Base-by-base conservation (phyloP, 2,113 vertebrate genomes). In the Quiscalus mexicanus region DNA sequence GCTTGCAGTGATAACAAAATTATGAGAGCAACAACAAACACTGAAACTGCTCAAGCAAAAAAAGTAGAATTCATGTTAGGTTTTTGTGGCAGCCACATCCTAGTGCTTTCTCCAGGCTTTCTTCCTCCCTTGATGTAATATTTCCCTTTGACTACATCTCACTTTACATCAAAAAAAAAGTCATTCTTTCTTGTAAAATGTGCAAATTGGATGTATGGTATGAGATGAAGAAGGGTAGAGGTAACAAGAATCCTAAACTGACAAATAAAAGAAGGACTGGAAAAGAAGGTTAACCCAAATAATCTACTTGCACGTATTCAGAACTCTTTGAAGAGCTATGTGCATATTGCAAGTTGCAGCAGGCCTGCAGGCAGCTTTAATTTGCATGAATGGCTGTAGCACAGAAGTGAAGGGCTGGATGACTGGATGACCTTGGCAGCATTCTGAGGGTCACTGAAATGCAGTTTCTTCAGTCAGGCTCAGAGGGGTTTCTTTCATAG, bases 331-430 rank as follows among this genome's bases (percentile, higher is more conserved):
- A 95, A 95, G 80, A 95, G 75, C 55, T 56, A 3, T 69, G 67
- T 90, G 80, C 75, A 81, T 87, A 90, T 47, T 97, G 75, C 91
- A 96, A 97, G 93, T 89, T 95, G 91, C 69, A 94, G 94, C 90
- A 91, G 90, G 93, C 96, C 96, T 95, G 86, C 84, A 92, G 95
- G 95, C 87, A 3, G 84, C 77, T 94, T 97, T 97, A 80, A 93
- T 95, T 94, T 97, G 95, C 95, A 94, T 95, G 97, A 96, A 87
- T 50, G 69, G 90, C 71, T 97, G 81, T 77, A 82, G 79, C 88
- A 92, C 35, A 95, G 86, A 84, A 93, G 77, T 1, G 0, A 74
- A 87, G 68, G 65, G 78, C 89, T 95, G 81, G 89, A 89, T 91
- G 86, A 53, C 88, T 82, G 45, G 65, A 80, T 0, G 89, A 95